phyloP scores from a whole-genome alignment of 2,888 invertebrate species.

The Hirtodrosophila duncani region DNA sequence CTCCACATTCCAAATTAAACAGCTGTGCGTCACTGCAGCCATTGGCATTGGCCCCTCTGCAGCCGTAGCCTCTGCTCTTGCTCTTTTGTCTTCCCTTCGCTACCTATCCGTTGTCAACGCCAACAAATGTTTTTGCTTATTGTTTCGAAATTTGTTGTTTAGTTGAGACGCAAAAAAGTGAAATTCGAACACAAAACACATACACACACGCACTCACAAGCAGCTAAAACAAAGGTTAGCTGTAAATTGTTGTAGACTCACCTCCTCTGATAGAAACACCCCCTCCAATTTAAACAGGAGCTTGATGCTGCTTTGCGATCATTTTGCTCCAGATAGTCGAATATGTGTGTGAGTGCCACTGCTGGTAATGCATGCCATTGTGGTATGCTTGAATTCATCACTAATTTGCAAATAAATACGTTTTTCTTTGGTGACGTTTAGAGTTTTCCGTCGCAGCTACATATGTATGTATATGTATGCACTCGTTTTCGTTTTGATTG shows the following conservation, averaged over 20 bases:
- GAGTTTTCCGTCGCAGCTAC: background rate
- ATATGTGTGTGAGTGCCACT: slow-evolving; percentile 79
- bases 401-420: slow-evolving; percentile 46
- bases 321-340: slow-evolving; percentile 75
- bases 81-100: background rate
- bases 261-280: slow-evolving; percentile 78
- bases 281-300: slow-evolving; percentile 81
- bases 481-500: no score
- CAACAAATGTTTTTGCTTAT: slow-evolving; percentile 9
- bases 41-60: background rate
- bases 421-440: background rate
- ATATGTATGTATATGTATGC: no score
- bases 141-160: slow-evolving; percentile 1
- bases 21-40: slow-evolving; percentile 54
- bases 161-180: no score
- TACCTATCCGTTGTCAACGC: slow-evolving; percentile 5
- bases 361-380: slow-evolving; percentile 77
- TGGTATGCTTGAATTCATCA: slow-evolving; percentile 61
- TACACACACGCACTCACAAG: slow-evolving; percentile 5
- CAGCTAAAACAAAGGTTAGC: background rate
- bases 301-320: slow-evolving; percentile 80
- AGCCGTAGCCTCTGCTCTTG: background rate
- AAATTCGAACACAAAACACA: background rate
- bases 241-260: slow-evolving; percentile 47
- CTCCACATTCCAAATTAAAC: no score